Base-by-base conservation (phyloP, 2,888 invertebrate species). In the Acronicta leporina region DNA sequence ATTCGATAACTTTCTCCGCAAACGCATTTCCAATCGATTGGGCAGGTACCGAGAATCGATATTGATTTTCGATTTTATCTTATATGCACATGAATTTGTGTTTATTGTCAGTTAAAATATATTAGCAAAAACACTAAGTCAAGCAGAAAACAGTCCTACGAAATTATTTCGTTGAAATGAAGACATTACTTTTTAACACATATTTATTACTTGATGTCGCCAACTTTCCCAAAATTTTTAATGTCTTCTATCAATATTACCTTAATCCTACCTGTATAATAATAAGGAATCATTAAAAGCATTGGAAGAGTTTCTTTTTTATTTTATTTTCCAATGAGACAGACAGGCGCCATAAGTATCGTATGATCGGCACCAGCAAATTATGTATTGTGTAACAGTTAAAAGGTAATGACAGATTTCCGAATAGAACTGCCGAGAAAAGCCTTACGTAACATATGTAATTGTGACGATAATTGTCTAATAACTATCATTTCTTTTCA, bases 381-480 rank as follows among this genome's bases (percentile, higher is more conserved):
- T 89, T 87, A 87, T 81, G 72, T 80, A 85, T 89, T 88, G 85
- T 85, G 85, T 77, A 87, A 88, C 80, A 79, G 79, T 83, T 80
- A 83, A 84, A 77, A 80, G 76, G 81, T 77, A 80, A 77, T 73
- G 75, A 75, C 66, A 77, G 60, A 76, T 74, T 68, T 47, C 56
- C 63, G 57, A 68, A 63, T 27, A 61, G 73, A 75, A 66, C 63
- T 73, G 73, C 63, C 67, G 73, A 79, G 76, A 75, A 85, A 80
- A 80, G 70, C 60, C 27, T 83, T 85, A 72, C 64, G 68, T 66
- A 79, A 81, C 50, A 52, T 46, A 43, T 62, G 56, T 51, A 33
- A 74, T 68, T 76, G 64, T 60, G 42, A 16, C 40, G 50, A 9
- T 76, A 74, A 71, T 71, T 69, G 67, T 51, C 11, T n/a, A 16